Conservation (phyloP, 1,140 invertebrate genomes). For the Euglossa dilemma region DNA sequence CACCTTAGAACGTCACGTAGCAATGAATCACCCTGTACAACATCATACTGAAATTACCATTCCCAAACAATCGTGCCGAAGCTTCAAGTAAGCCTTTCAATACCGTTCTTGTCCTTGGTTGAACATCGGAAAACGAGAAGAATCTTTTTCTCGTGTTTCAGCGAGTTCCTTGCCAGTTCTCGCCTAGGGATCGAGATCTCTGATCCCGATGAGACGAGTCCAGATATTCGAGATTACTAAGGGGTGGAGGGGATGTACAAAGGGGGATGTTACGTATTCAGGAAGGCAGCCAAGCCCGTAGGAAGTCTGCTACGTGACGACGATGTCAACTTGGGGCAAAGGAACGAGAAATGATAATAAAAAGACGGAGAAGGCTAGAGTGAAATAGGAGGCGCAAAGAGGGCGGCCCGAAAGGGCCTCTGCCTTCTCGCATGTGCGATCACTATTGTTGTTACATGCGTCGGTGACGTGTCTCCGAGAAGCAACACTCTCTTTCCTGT, state of each 20-base stretch:
- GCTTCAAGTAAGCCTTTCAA: too few relatives aligned
- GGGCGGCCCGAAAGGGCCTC: constrained; percentile 34
- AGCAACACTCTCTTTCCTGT: too few relatives aligned
- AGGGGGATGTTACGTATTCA: constrained; percentile 63
- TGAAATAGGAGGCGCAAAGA: constrained; percentile 19
- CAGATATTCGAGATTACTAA: constrained; percentile 30
- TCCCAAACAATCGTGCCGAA: too few relatives aligned
- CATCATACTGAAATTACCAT: too few relatives aligned
- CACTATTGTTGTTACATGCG: constrained; percentile 6
- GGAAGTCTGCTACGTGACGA: constrained; percentile 78
- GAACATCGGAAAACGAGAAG: neutral
- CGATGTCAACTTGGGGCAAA: constrained; percentile 70
- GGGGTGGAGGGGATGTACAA: constrained; percentile 20
- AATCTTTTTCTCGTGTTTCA: neutral
- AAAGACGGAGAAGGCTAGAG: constrained; percentile 28
- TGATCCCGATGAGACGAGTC: constrained; percentile 18
- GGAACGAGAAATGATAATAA: constrained; percentile 73
- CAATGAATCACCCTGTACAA: too few relatives aligned
- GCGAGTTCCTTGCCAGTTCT: neutral
- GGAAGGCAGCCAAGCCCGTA: constrained; percentile 60
- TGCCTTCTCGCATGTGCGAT: constrained; percentile 69
- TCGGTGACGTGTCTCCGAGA: neutral
- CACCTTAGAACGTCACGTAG: too few relatives aligned
- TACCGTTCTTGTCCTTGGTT: neutral
- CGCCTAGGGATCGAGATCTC: neutral